Evolutionary conservation across 2,888 invertebrate species (phyloP), one percentile per base, ranked within the genome.

Genomic region (Epinotia bilunana): DNA sequence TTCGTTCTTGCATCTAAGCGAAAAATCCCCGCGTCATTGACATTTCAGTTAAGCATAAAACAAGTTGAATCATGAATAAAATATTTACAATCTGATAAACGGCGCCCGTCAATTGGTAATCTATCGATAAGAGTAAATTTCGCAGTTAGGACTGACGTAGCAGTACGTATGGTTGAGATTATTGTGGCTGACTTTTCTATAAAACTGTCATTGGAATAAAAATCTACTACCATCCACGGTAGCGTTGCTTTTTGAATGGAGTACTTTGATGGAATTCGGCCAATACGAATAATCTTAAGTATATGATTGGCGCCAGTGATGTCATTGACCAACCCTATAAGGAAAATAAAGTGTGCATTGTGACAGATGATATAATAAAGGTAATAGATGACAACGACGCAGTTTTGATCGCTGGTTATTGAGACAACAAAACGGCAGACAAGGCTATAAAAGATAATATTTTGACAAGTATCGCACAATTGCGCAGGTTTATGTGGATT

Each of bases 1-100:
- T 49, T 67, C 39, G 11, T 18, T 53, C n/a, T 28, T 53, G 1
- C 18, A 63, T 6, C 57, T 11, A 11, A 23, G 6, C 6, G 28
- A 57, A 71, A 55, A 18, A 23, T 2, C 12, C 11, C 33, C 49
- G 18, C 23, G 61, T 49, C 72, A 67, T 39, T 67, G 46, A 67
- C 70, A 53, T 65, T n/a, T 61, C 46, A 61, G 55, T 57, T 72
- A 65, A 13, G 65, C 6, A 65, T 67, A 61, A 75, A 60, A 70
- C 62, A 67, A 57, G 46, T 46, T 75, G 75, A 75, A 72, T 75
- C 75, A 75, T 75, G 43, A 72, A 61, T 62, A 65, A 75, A 75
- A 71, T 75, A 75, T 75, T 72, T 72, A 20, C 16, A n/a, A 75
- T 62, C 53, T 3, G 75, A 75, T 72, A 67, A 71, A 9, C 12